Evolutionary conservation across 2,888 invertebrate species (phyloP), one percentile per base, ranked within the genome.

Genomic region (Temnothorax unifasciatus): DNA sequence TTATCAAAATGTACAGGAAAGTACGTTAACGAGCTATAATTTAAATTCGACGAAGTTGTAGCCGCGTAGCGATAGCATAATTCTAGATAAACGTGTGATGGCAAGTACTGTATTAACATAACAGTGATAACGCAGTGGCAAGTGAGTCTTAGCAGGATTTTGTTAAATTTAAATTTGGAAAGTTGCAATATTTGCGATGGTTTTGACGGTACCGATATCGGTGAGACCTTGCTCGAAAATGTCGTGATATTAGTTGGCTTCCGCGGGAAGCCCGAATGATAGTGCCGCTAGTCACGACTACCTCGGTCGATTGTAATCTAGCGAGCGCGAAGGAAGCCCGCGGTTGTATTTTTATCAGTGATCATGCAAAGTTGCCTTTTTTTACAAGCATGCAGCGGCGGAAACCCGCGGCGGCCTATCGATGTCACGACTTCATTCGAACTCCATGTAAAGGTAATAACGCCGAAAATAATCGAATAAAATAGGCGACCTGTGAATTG

Each of bases 191-290:
- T 34, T 13, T 44, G 44, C 21, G 47, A 79, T 11, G 57, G 44
- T 15, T 69, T 57, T 34, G 71, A 57, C 79, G 59, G 29, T 6
- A 81, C 1, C 18, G 47, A 38, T 73, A 59, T 21, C 34, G 47
- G 34, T 21, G 44, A 92, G 93, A 92, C 93, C 93, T 93, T 93
- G 92, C 92, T 92, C 92, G 93, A 92, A 93, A 94, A 93, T 92
- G 86, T 86, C 88, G 90, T 93, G 91, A 93, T 93, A 92, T 93
- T 93, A 85, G 88, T 85, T 86, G 83, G 86, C 86, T 84, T 86
- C 85, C 89, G 90, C 91, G 91, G 92, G 91, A 90, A 90, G 90
- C 90, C 89, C 74, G 90, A 89, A 89, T 88, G 90, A 91, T 92
- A 92, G 90, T 92, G 89, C 90, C 86, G 83, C 74, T 85, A 91